Percentiles rank a stretch among this genome's conserved stretches.
Evolutionary conservation across 2,797 vertebrate genomes (phyloP).

Genomic region (Cyclopterus lumpus): DNA sequence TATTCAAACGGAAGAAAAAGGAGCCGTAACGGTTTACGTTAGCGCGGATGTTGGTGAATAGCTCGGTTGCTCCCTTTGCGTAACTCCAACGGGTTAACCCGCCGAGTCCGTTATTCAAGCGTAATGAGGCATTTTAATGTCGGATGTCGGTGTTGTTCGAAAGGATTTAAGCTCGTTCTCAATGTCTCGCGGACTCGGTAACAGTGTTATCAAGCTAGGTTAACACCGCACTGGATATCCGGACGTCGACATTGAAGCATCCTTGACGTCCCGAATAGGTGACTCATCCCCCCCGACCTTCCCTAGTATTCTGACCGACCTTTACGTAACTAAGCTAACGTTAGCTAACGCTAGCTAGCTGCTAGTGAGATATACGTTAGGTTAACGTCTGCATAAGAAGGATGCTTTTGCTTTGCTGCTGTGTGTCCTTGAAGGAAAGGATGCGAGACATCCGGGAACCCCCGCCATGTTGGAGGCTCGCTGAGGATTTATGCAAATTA

Average conservation of each 20-base stretch:
- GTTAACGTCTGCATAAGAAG: no score
- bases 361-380: no score
- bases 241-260: slow-evolving; percentile 70
- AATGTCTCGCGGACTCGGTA: fast-evolving
- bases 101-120: not conserved
- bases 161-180: fast-evolving
- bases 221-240: not conserved
- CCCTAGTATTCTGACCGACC: not conserved
- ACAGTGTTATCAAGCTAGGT: not conserved
- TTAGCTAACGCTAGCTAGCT: no score
- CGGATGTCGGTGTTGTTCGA: fast-evolving
- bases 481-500: not conserved
- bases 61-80: not conserved
- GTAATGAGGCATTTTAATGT: fast-evolving
- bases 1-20: not conserved
- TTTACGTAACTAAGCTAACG: not conserved
- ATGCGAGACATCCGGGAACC: not conserved
- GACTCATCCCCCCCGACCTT: not conserved
- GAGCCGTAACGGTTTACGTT: not conserved
- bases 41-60: slow-evolving; percentile 33
- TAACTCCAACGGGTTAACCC: not conserved
- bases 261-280: slow-evolving; percentile 52
- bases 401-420: not conserved
- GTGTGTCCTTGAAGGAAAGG: slow-evolving; percentile 42
- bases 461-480: slow-evolving; percentile 44